phyloP scores from a whole-genome alignment of 2,797 vertebrate genomes.

The Melanotaenia trifasciata region DNA sequence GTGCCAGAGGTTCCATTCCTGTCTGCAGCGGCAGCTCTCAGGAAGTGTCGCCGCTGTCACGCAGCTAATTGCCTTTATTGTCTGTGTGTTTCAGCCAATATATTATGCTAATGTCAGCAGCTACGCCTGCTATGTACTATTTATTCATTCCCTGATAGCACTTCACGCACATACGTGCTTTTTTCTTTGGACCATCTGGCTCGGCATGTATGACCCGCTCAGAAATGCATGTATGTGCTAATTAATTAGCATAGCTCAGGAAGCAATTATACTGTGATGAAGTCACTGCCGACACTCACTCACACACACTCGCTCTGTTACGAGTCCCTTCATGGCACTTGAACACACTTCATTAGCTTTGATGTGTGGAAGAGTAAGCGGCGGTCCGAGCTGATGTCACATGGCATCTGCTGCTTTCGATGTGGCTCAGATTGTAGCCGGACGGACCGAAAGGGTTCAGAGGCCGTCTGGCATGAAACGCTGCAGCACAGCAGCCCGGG shows the following conservation, averaged over 20 bases:
- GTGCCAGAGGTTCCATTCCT: slow-evolving; percentile 61
- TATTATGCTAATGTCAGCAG: slow-evolving; percentile 76
- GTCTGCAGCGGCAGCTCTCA: slow-evolving; percentile 51
- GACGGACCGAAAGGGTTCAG: slow-evolving; percentile 31
- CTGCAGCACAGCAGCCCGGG: neutral
- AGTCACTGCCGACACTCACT: slow-evolving; percentile 31
- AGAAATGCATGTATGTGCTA: slow-evolving; percentile 81
- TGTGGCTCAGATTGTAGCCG: slow-evolving; percentile 3
- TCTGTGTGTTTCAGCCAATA: slow-evolving; percentile 70
- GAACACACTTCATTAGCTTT: slow-evolving; percentile 81
- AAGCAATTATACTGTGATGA: slow-evolving; percentile 81
- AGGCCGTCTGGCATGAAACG: slow-evolving; percentile 44
- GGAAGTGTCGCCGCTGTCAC: slow-evolving; percentile 67
- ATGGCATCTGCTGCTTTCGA: slow-evolving; percentile 51
- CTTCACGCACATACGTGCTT: slow-evolving; percentile 69
- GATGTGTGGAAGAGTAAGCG: slow-evolving; percentile 68
- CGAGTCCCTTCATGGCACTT: slow-evolving; percentile 70
- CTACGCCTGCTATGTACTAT: slow-evolving; percentile 61
- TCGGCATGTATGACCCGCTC: slow-evolving; percentile 77
- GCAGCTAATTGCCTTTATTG: slow-evolving; percentile 77
- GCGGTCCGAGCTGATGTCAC: slow-evolving; percentile 62
- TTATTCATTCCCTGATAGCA: slow-evolving; percentile 68
- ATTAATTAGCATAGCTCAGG: slow-evolving; percentile 85
- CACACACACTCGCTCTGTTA: slow-evolving; percentile 18
- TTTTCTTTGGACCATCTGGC: slow-evolving; percentile 79